A percentile compares a stretch with the other conserved stretches of the same genome.
Conservation (phyloP, 2,797 vertebrate species). For the Pteronotus mesoamericanus region DNA sequence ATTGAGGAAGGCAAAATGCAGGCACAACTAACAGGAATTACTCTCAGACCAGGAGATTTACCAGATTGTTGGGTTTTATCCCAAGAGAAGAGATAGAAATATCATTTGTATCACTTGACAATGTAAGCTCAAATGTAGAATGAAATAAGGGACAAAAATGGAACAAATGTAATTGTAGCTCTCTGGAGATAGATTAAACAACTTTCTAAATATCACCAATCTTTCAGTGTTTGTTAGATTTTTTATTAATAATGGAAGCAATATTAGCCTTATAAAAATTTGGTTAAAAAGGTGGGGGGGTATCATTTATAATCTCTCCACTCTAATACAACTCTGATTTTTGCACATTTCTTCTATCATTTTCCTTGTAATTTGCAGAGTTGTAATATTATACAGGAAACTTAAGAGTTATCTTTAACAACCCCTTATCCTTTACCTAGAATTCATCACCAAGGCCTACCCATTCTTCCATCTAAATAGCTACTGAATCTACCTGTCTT, state of each 20-base stretch:
- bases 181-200: neutral
- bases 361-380: neutral
- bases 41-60: neutral
- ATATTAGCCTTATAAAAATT: neutral
- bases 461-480: neutral
- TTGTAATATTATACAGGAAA: neutral
- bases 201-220: neutral
- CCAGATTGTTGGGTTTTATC: conserved; percentile 3
- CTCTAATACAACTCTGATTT: neutral
- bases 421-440: neutral
- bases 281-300: neutral
- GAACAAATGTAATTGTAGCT: neutral
- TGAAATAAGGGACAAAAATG: neutral
- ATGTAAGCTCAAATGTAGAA: neutral
- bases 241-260: conserved; percentile 22
- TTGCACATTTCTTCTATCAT: neutral
- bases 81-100: neutral
- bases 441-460: neutral
- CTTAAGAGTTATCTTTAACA: neutral
- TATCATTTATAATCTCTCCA: neutral
- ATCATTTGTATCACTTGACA: conserved; percentile 4
- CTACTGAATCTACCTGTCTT: neutral
- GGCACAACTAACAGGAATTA: conserved; percentile 28
- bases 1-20: conserved; percentile 39
- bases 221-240: neutral